phyloP scores from a whole-genome alignment of 2,113 vertebrate genomes.

The Tichodroma muraria region DNA sequence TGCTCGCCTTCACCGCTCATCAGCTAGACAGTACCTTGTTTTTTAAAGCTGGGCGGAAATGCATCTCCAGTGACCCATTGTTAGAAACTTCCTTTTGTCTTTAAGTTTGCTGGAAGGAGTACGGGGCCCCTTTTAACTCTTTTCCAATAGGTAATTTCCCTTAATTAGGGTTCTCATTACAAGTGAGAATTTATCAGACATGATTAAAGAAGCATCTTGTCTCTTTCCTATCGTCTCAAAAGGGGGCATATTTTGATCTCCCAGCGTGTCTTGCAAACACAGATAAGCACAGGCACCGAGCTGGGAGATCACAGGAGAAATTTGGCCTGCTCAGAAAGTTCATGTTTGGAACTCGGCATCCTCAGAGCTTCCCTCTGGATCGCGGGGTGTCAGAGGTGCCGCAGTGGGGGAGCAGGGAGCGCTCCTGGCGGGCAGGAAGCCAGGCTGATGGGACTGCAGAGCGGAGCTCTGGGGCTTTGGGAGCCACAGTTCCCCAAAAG shows the following conservation, averaged over 20 bases:
- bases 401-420: accelerated
- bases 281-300: constrained; percentile 17
- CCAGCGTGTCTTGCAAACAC: constrained; percentile 32
- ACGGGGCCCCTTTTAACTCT: constrained; percentile 75
- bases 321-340: constrained; percentile 35
- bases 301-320: constrained; percentile 34
- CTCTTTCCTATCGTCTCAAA: constrained; percentile 64
- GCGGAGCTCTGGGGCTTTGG: background rate
- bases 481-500: background rate
- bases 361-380: constrained; percentile 22
- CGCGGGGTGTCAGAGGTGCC: background rate
- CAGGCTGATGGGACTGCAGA: background rate
- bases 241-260: constrained; percentile 67
- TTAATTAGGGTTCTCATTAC: constrained; percentile 74
- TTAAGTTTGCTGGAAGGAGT: constrained; percentile 76
- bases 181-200: constrained; percentile 71
- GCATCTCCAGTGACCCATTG: constrained; percentile 99
- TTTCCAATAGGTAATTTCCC: constrained; percentile 82
- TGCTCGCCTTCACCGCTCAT: constrained; percentile 80
- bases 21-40: constrained; percentile 84
- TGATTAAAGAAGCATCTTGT: constrained; percentile 73
- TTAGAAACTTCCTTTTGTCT: constrained; percentile 93
- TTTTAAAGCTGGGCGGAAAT: constrained; percentile 91
- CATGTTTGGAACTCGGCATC: constrained; percentile 39
- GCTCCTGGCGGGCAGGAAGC: background rate